Evolutionary conservation across 2,113 vertebrate genomes (phyloP), one percentile per base, ranked within the genome.

Genomic region (Cyprinodon tularosa): DNA sequence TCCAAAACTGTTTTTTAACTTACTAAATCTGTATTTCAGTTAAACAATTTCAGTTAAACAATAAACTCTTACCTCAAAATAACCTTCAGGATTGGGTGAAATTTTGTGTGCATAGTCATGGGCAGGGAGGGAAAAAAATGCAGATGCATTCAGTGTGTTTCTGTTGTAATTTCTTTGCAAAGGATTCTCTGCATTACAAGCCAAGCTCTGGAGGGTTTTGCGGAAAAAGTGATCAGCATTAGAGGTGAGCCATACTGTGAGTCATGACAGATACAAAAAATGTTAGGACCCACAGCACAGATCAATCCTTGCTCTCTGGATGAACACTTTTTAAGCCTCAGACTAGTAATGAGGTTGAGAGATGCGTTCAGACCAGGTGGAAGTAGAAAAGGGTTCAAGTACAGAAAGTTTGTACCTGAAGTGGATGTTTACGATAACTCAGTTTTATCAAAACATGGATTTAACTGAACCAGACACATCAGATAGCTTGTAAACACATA

Each of bases 341-440:
- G 14, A 15, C 53, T 38, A 44, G 36, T 22, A 53, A 45, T 45
- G 12, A 45, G 22, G 22, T n/a, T 72, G 47, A 60, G n/a, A 39
- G 72, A 66, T 71, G 75, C 68, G 62, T 81, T 80, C 74, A 7
- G 37, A 65, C 47, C 68, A 7, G 70, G 12, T 77, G 47, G 71
- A 86, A 81, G 82, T 64, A n/a, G 73, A 74, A 47, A 76, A 62
- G 71, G 76, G 64, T 45, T 81, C 29, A 50, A 53, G 42, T n/a
- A 76, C 14, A 15, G 39, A 45, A 76, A 68, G 68, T 9, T 14
- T n/a, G 61, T 48, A 81, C 50, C 15, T 47, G 45, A 57, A 36
- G 63, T 42, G 48, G 47, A 81, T 81, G 75, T 76, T 82, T 75
- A 71, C 64, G 62, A n/a, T 67, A 57, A 14, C 2, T n/a, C 61